Conservation (phyloP, 2,113 vertebrate genomes). For the Strix uralensis region DNA sequence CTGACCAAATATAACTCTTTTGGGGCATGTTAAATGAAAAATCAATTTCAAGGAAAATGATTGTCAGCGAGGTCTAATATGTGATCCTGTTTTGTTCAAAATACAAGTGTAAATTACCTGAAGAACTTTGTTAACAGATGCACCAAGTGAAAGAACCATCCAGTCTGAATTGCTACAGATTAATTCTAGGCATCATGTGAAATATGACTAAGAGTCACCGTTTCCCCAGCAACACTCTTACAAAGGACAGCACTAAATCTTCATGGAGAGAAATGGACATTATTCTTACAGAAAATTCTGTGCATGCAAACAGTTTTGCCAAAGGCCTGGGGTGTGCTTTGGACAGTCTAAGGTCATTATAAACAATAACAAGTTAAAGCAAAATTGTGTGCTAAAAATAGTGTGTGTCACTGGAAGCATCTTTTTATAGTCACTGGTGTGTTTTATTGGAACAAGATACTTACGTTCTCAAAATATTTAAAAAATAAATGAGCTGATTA, state of each 20-base stretch:
- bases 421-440: not conserved
- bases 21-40: not conserved
- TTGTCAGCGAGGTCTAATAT: not conserved
- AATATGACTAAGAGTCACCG: conserved; percentile 47
- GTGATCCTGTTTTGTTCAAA: not conserved
- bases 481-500: not conserved
- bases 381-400: not conserved
- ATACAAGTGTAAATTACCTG: not conserved
- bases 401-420: not conserved
- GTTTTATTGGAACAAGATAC: not conserved
- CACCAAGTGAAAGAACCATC: not conserved
- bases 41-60: not conserved
- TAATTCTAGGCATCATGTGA: conserved; percentile 46
- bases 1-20: not conserved
- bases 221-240: conserved; percentile 45
- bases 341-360: not conserved
- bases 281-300: not conserved
- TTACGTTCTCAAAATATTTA: not conserved
- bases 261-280: not conserved
- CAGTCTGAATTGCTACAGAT: not conserved
- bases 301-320: not conserved
- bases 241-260: conserved; percentile 28
- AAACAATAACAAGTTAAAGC: not conserved
- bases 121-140: conserved; percentile 13
- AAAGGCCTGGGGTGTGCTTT: not conserved